phyloP scores from a whole-genome alignment of 2,113 vertebrate species.

The Cynocephalus volans region DNA sequence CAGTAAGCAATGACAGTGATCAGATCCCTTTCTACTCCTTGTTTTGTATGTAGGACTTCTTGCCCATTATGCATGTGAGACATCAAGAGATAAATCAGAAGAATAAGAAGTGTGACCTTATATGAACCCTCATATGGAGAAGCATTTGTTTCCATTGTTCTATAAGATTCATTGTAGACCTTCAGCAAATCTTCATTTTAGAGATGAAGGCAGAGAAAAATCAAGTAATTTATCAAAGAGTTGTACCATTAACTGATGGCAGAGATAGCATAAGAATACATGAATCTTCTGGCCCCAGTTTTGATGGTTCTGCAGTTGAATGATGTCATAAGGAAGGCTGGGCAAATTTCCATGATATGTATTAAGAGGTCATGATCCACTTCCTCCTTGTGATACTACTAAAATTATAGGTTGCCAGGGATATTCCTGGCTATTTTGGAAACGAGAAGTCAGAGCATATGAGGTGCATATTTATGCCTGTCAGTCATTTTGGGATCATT shows the following conservation, averaged over 20 bases:
- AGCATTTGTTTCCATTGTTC: neutral
- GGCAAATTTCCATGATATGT: neutral
- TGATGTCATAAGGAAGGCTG: neutral
- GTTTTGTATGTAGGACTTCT: neutral
- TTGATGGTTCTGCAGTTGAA: neutral
- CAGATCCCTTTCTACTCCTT: neutral
- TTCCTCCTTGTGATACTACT: neutral
- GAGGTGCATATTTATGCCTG: neutral
- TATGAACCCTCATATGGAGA: neutral
- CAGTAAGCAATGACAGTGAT: neutral
- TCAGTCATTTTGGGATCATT: neutral
- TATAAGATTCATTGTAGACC: neutral
- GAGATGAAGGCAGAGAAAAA: neutral
- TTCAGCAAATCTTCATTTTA: neutral
- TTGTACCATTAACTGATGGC: too few relatives aligned
- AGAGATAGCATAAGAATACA: neutral
- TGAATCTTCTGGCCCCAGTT: neutral
- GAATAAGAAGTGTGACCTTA: neutral
- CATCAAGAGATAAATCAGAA: neutral
- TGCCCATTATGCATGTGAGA: neutral
- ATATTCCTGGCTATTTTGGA: neutral
- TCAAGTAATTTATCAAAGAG: neutral
- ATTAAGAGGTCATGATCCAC: neutral
- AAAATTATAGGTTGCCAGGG: neutral
- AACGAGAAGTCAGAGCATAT: neutral